phyloP scores from a whole-genome alignment of 2,888 invertebrate genomes.

The Nemapogon koenigi region DNA sequence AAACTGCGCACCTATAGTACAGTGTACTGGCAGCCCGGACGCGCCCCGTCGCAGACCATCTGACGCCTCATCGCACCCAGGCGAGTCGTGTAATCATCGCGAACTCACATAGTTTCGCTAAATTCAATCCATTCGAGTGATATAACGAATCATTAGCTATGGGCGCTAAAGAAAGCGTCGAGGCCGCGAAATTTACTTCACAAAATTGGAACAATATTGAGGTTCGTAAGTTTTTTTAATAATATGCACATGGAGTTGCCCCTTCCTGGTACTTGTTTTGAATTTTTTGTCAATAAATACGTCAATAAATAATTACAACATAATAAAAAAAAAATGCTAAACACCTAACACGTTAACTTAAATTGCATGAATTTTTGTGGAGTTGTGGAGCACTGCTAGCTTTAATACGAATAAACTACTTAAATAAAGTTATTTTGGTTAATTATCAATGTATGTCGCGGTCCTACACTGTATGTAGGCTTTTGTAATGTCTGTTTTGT shows the following conservation, averaged over 20 bases:
- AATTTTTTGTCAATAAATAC: slow-evolving; percentile 1
- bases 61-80: slow-evolving; percentile 64
- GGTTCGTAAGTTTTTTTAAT: slow-evolving; percentile 68
- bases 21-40: slow-evolving; percentile 29
- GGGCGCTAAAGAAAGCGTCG: slow-evolving; percentile 85
- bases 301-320: slow-evolving; percentile 1
- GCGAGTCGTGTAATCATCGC: slow-evolving; percentile 56
- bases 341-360: slow-evolving; percentile 8
- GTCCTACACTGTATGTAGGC: too few species aligned
- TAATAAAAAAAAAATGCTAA: slow-evolving; percentile 7
- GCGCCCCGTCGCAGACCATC: slow-evolving; percentile 44
- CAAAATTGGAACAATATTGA: slow-evolving; percentile 83
- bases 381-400: too few species aligned
- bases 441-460: too few species aligned
- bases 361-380: slow-evolving; percentile 7
- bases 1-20: slow-evolving; percentile 4
- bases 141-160: slow-evolving; percentile 61
- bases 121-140: slow-evolving; percentile 56
- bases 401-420: too few species aligned
- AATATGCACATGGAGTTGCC: slow-evolving; percentile 61
- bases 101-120: slow-evolving; percentile 52
- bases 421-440: too few species aligned
- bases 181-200: slow-evolving; percentile 81
- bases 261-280: slow-evolving; percentile 24
- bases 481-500: too few species aligned